Evolutionary conservation across 2,888 invertebrate species (phyloP), one percentile per base, ranked within the genome.

Genomic region (Tipula unca): DNA sequence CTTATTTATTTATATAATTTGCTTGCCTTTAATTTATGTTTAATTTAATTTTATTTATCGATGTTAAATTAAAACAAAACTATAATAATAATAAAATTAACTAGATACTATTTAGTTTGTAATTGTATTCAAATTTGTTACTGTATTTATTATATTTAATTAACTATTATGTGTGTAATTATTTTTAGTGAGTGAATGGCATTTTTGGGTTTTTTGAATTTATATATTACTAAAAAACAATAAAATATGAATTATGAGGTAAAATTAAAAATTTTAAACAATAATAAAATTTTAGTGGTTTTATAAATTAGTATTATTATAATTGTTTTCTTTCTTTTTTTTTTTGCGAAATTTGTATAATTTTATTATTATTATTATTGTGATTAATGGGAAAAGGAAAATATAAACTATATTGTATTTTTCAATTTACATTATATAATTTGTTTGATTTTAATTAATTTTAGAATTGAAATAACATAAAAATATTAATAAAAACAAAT

Each of bases 361-460:
- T 35, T 84, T 84, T 84, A n/a, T 35, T 84, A 69, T 48, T 39
- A 48, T n/a, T 48, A 48, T n/a, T n/a, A 48, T 48, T 48, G 3
- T 69, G 17, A 17, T 69, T 69, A 69, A 25, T 6, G 69, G 69
- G 69, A 69, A 69, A 69, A 69, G 25, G 69, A 69, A 10, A 25
- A 25, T 69, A 69, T 69, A 69, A 69, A 69, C 13, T 69, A 69
- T 69, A 25, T 25, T 69, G 69, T 69, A 69, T 69, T 69, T 69
- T 69, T n/a, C n/a, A n/a, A n/a, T n/a, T n/a, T n/a, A n/a, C 32
- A 1, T 25, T 69, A 84, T 29, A 84, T 32, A 36, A 14, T 84
- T 84, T 32, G 20, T 84, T 20, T 84, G 10, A 32, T 84, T 83
- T 84, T 84, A 32, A 32, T 84, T 84, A 69, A 69, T 69, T 69